A percentile compares a stretch with the other conserved stretches of the same genome.
Conservation (phyloP, 2,113 vertebrate species). For the Amphiprion percula region DNA sequence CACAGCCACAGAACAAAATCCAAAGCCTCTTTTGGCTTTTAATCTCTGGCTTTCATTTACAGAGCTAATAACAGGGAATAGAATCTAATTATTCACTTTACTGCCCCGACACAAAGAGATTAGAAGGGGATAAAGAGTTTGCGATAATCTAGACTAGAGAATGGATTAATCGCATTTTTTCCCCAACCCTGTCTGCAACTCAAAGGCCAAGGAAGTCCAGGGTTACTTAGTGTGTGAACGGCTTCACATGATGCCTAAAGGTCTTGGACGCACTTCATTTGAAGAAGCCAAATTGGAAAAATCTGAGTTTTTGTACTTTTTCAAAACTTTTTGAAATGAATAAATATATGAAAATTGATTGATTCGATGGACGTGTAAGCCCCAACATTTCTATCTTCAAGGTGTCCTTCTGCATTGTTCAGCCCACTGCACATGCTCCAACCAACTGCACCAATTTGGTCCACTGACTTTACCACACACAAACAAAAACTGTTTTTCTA, state of each 20-base stretch:
- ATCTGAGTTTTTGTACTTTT: too few relatives aligned
- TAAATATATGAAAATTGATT: too few relatives aligned
- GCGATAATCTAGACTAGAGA: constrained; percentile 37
- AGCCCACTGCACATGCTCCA: too few relatives aligned
- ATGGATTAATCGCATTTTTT: constrained; percentile 30
- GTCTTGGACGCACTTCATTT: neutral
- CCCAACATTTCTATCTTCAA: too few relatives aligned
- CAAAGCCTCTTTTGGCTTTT: constrained; percentile 43
- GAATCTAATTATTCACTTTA: constrained; percentile 47
- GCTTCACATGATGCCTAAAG: neutral
- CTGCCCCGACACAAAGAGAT: constrained; percentile 39
- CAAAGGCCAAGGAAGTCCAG: neutral
- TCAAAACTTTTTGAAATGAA: too few relatives aligned
- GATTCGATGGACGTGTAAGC: too few relatives aligned
- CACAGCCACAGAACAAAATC: constrained; percentile 9
- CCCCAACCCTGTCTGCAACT: neutral
- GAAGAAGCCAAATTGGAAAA: too few relatives aligned
- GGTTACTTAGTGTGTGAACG: neutral
- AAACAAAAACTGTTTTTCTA: too few relatives aligned
- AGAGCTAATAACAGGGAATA: constrained; percentile 41
- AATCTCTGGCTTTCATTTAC: constrained; percentile 29
- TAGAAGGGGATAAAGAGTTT: constrained; percentile 39
- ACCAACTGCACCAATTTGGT: too few relatives aligned
- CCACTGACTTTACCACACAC: too few relatives aligned
- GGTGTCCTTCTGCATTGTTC: too few relatives aligned